Conservation (phyloP, 1,140 invertebrate species). For the Neocloeon triangulifer region DNA sequence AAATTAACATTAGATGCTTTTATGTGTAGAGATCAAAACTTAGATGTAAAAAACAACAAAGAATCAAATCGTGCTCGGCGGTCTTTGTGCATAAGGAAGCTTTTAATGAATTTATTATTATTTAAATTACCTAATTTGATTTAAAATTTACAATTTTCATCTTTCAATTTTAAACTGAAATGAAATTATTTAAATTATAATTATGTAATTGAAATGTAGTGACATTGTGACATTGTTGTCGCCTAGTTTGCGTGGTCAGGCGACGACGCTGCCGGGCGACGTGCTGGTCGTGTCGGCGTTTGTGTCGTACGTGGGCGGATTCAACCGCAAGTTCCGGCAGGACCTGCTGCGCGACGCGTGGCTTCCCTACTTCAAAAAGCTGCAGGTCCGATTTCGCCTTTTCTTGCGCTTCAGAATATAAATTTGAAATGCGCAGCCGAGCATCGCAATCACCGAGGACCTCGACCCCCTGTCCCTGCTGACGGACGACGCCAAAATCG, state of each 20-base stretch:
- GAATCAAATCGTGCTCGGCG: too few species aligned
- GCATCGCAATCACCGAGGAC: slow-evolving; percentile 54
- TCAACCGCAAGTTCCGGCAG: slow-evolving; percentile 60
- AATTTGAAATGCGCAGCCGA: slow-evolving; percentile 27
- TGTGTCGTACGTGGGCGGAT: slow-evolving; percentile 87
- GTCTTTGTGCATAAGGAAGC: too few species aligned
- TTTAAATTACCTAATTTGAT: too few species aligned
- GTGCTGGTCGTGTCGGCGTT: slow-evolving; percentile 78
- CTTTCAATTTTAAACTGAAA: too few species aligned
- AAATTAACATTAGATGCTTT: too few species aligned
- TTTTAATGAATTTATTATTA: too few species aligned
- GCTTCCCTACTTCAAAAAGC: slow-evolving; percentile 40
- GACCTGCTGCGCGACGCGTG: slow-evolving; percentile 63
- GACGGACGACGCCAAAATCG: slow-evolving; percentile 77
- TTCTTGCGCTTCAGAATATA: too few species aligned
- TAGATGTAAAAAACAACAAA: too few species aligned
- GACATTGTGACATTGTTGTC: too few species aligned
- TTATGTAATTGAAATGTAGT: neutral
- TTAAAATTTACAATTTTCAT: too few species aligned
- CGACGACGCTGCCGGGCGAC: slow-evolving; percentile 68
- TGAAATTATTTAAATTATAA: neutral
- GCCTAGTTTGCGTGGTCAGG: slow-evolving; percentile 26
- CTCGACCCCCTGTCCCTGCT: slow-evolving; percentile 62
- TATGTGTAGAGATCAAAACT: too few species aligned
- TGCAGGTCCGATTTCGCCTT: too few species aligned